These are phyloP conservation scores for Felis catus DNA, from an alignment of 2,113 vertebrate species.

Conservation along the genomic window DNA sequence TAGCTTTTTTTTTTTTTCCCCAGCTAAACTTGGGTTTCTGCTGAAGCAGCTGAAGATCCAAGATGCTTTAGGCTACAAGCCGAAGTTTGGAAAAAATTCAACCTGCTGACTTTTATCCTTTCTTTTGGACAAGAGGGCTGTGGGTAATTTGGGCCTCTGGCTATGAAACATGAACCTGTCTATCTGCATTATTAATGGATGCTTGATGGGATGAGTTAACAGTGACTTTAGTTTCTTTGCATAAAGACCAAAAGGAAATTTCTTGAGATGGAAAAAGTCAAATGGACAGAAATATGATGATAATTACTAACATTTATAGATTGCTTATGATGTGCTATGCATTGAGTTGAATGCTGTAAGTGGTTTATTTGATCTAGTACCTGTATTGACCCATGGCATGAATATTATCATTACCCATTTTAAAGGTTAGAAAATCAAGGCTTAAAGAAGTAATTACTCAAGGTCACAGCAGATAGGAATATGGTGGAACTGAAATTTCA, in stretches of 20 bases:
- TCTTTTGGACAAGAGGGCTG: constrained; percentile 55
- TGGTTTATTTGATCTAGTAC: neutral
- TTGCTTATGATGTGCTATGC: neutral
- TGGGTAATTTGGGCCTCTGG: constrained; percentile 46
- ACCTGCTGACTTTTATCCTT: constrained; percentile 51
- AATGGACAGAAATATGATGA: neutral
- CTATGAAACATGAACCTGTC: constrained; percentile 25
- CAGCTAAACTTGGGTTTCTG: constrained; percentile 70
- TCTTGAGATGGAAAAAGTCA: constrained; percentile 31
- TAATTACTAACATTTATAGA: neutral
- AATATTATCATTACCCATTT: neutral
- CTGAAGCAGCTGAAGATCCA: constrained; percentile 57
- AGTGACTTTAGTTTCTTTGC: neutral
- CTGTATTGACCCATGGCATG: neutral
- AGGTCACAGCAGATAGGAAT: neutral
- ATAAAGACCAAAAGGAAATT: constrained; percentile 45
- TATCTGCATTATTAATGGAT: constrained; percentile 17
- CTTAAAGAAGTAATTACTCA: neutral
- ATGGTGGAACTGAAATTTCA: neutral
- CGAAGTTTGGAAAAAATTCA: constrained; percentile 68
- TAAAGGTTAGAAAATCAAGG: neutral
- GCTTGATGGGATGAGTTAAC: constrained; percentile 17
- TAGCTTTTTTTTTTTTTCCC: neutral
- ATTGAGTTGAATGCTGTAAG: neutral
- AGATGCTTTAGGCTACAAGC: constrained; percentile 61